Conservation (phyloP, 2,113 vertebrate species). For the Paramisgurnus dabryanus region DNA sequence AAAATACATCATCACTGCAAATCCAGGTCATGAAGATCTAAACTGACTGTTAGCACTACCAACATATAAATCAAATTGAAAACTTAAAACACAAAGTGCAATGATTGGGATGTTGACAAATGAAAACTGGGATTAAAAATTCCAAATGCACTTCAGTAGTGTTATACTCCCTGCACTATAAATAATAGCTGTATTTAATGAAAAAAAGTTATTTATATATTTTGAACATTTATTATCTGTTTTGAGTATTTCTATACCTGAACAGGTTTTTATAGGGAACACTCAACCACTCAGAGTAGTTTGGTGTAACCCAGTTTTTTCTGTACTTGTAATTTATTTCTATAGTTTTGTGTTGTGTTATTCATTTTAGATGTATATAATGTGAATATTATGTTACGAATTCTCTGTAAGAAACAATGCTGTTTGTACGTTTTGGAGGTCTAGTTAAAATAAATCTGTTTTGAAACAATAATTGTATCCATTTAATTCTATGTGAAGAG, state of each 20-base stretch:
- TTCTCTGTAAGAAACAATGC: conserved; percentile 55
- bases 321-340: conserved; percentile 44
- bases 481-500: no score
- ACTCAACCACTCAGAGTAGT: conserved; percentile 36
- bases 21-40: conserved; percentile 20
- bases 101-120: neutral
- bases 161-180: conserved; percentile 44
- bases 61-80: conserved; percentile 12
- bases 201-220: conserved; percentile 51
- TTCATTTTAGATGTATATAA: conserved; percentile 52
- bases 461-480: conserved; percentile 39
- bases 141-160: conserved; percentile 41
- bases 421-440: conserved; percentile 62
- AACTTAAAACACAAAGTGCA: neutral
- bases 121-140: neutral
- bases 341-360: conserved; percentile 39
- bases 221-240: conserved; percentile 50
- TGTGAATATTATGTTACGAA: conserved; percentile 49
- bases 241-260: conserved; percentile 51
- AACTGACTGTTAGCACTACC: conserved; percentile 46
- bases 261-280: conserved; percentile 52
- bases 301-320: conserved; percentile 41
- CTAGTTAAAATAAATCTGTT: conserved; percentile 65
- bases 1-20: conserved; percentile 18
- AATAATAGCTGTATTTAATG: conserved; percentile 43